phyloP scores from a whole-genome alignment of 2,113 vertebrate genomes.

The Apus apus region DNA sequence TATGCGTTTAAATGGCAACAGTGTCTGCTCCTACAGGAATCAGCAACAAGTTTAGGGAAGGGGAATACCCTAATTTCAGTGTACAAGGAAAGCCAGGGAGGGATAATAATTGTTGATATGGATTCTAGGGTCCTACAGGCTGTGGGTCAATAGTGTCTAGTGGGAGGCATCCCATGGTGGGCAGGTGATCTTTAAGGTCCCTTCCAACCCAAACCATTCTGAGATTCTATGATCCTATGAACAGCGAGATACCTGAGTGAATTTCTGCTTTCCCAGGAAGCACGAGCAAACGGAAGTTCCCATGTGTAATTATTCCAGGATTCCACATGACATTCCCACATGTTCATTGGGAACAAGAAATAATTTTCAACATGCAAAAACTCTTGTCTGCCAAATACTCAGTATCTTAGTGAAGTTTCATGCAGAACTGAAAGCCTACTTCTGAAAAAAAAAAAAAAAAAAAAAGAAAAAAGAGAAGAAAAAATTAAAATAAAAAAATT shows the following conservation, averaged over 20 bases:
- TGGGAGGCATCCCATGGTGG: no score
- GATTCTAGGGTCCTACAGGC: neutral
- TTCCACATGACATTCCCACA: neutral
- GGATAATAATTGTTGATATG: neutral
- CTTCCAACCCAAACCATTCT: no score
- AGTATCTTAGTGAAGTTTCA: neutral
- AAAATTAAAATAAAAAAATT: no score
- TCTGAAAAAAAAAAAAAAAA: neutral
- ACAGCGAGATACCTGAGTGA: neutral
- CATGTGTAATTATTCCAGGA: neutral
- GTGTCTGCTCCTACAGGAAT: neutral
- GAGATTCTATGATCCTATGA: neutral
- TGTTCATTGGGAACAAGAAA: neutral
- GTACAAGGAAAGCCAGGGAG: neutral
- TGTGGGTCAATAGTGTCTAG: neutral
- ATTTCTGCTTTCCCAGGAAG: neutral
- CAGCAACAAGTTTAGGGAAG: neutral
- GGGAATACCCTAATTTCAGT: neutral
- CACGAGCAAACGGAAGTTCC: neutral
- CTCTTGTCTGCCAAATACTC: neutral
- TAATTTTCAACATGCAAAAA: neutral
- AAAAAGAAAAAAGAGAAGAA: no score
- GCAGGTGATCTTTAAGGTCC: no score
- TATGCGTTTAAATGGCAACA: neutral
- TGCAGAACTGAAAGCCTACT: neutral